Base-by-base conservation (phyloP, 2,888 invertebrate species). In the Andrena fulva region DNA sequence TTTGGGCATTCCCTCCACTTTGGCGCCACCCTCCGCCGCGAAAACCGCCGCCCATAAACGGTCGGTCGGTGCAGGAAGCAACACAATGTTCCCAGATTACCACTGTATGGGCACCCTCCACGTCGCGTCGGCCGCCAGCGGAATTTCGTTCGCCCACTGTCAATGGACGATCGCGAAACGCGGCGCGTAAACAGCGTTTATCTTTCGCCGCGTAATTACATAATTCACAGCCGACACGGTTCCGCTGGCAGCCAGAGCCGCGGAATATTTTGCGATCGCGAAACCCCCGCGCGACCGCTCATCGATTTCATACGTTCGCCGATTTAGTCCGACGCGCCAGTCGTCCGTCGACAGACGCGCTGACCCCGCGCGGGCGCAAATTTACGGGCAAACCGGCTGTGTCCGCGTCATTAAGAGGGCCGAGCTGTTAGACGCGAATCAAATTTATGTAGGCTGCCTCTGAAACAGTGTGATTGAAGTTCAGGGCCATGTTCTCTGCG, bases 171-270 rank as follows among this genome's bases (percentile, higher is more conserved):
- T 69, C 68, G 50, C 20, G 69, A 56, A 59, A 79, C 42, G 77
- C 50, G 59, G 60, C 62, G 35, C 63, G 54, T 63, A 62, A 70
- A 70, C 64, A 52, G 59, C 66, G 48, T 77, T 71, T 70, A 71
- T 63, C 59, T 77, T 52, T 54, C 42, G 70, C 62, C 69, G 31
- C 70, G 69, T 77, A 70, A 80, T 80, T 77, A 77, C 79, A 60
- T 80, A 80, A 77, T 80, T 80, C 66, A 60, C 52, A 2, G 66
- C 20, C 52, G 31, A 70, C 64, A 66, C 27, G 1, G 54, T 12
- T 42, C 20, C 29, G 24, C 31, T 20, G 42, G 54, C 20, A n/a
- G 31, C 20, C n/a, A 54, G 50, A 4, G 5, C 54, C 33, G 59
- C 64, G 64, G 42, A 66, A 72, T 71, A 64, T 71, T 77, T 77